phyloP scores from a whole-genome alignment of 2,888 invertebrate species.

The Campoplex nolae region DNA sequence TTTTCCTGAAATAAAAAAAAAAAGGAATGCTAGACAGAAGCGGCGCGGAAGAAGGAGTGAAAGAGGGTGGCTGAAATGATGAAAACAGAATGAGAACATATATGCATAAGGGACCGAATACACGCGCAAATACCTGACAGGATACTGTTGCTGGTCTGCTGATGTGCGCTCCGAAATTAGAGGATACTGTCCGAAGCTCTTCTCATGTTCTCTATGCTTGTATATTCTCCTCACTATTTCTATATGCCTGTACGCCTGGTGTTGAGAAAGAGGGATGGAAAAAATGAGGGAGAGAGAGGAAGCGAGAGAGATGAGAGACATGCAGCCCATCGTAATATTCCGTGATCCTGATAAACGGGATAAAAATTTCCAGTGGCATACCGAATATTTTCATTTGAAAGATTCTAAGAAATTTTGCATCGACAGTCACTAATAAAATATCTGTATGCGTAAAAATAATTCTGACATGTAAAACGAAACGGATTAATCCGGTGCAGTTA shows the following conservation, averaged over 20 bases:
- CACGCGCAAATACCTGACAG: slow-evolving; percentile 76
- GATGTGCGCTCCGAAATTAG: slow-evolving; percentile 77
- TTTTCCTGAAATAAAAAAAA: slow-evolving; percentile 9
- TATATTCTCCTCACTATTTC: slow-evolving; percentile 76
- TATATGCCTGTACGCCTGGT: slow-evolving; percentile 78
- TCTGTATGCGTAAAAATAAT: background rate
- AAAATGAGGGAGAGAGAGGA: background rate
- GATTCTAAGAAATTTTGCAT: background rate
- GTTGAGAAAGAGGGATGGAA: slow-evolving; percentile 38
- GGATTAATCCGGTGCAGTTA: background rate
- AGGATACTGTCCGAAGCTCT: slow-evolving; percentile 80
- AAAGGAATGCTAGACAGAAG: slow-evolving; percentile 18
- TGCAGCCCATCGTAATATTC: slow-evolving; percentile 73
- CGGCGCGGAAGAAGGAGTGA: slow-evolving; percentile 25
- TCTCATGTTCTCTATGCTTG: slow-evolving; percentile 74
- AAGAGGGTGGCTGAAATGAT: slow-evolving; percentile 62
- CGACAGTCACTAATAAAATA: background rate
- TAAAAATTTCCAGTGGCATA: background rate
- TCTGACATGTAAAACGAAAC: background rate
- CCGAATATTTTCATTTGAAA: background rate
- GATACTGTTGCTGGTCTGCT: slow-evolving; percentile 74
- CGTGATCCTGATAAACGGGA: slow-evolving; percentile 7
- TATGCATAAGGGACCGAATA: slow-evolving; percentile 59
- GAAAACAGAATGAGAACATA: slow-evolving; percentile 75
- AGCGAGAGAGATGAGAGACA: background rate